These are phyloP conservation scores for Myiozetetes cayanensis DNA, from an alignment of 2,113 vertebrate genomes.

Conservation along the genomic window DNA sequence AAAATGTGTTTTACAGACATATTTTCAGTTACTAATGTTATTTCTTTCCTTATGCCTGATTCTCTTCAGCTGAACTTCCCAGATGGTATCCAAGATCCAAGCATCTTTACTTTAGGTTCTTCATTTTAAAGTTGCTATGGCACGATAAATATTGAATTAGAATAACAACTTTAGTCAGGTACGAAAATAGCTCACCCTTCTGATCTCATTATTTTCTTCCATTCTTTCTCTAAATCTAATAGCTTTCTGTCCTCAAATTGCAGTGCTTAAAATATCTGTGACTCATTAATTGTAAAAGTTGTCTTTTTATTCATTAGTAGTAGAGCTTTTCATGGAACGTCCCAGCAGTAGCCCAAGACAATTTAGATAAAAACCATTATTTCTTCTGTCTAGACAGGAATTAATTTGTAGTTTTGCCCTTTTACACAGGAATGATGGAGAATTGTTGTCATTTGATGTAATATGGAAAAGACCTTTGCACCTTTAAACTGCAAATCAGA, in stretches of 20 bases:
- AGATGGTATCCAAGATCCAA: conserved; percentile 24
- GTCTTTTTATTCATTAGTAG: conserved; percentile 56
- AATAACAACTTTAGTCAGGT: conserved; percentile 42
- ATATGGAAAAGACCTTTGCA: background rate
- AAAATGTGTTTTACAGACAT: background rate
- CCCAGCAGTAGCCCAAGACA: conserved; percentile 35
- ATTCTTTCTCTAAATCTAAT: conserved; percentile 46
- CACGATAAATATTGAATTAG: conserved; percentile 48
- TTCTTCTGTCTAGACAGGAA: conserved; percentile 49
- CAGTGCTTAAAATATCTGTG: conserved; percentile 59
- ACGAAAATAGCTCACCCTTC: conserved; percentile 25
- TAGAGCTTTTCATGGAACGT: conserved; percentile 26
- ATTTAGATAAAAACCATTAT: conserved; percentile 44
- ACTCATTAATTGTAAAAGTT: conserved; percentile 54
- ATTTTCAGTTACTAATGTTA: conserved; percentile 19
- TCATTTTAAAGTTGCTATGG: conserved; percentile 23
- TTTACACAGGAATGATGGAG: background rate
- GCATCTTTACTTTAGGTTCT: background rate
- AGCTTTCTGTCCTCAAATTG: conserved; percentile 26
- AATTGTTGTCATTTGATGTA: conserved; percentile 15
- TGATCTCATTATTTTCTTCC: conserved; percentile 58
- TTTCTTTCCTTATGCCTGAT: background rate
- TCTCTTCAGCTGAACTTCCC: conserved; percentile 19
- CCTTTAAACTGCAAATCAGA: background rate
- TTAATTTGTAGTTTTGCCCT: conserved; percentile 45